These are phyloP conservation scores for Papilio polytes DNA, from an alignment of 1,140 invertebrate species.

Conservation along the genomic window DNA sequence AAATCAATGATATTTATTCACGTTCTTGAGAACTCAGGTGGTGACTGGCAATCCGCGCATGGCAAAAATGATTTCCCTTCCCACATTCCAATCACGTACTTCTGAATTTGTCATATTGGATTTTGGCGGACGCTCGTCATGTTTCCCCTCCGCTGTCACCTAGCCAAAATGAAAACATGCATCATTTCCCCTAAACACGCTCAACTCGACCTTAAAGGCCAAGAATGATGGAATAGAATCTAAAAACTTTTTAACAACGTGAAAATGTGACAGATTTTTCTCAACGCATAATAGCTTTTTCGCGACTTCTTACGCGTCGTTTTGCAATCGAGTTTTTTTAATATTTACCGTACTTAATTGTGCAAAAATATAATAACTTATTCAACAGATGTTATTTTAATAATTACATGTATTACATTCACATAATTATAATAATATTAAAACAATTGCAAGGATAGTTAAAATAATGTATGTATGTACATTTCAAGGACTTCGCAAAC, in stretches of 20 bases:
- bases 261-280: slow-evolving; percentile 6
- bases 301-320: neutral
- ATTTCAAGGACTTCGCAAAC: slow-evolving; percentile 5
- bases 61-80: slow-evolving; percentile 71
- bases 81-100: slow-evolving; percentile 80
- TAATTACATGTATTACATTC: too few relatives aligned
- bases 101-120: slow-evolving; percentile 83
- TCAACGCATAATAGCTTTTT: neutral
- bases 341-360: neutral
- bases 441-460: too few relatives aligned
- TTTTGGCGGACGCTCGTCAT: slow-evolving; percentile 75
- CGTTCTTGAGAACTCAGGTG: slow-evolving; percentile 51
- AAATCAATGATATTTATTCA: neutral
- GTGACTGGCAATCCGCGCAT: slow-evolving; percentile 48
- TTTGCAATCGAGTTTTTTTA: neutral
- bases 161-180: slow-evolving; percentile 78
- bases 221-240: neutral
- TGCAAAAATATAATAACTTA: too few relatives aligned
- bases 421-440: neutral
- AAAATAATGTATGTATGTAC: neutral
- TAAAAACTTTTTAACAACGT: slow-evolving; percentile 20
- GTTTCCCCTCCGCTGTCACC: slow-evolving; percentile 73
- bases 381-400: too few relatives aligned
- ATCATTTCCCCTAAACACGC: slow-evolving; percentile 54
- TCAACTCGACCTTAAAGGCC: slow-evolving; percentile 51